Evolutionary conservation across 2,797 vertebrate species (phyloP), one percentile per base, ranked within the genome.

Genomic region (Mus minutoides): DNA sequence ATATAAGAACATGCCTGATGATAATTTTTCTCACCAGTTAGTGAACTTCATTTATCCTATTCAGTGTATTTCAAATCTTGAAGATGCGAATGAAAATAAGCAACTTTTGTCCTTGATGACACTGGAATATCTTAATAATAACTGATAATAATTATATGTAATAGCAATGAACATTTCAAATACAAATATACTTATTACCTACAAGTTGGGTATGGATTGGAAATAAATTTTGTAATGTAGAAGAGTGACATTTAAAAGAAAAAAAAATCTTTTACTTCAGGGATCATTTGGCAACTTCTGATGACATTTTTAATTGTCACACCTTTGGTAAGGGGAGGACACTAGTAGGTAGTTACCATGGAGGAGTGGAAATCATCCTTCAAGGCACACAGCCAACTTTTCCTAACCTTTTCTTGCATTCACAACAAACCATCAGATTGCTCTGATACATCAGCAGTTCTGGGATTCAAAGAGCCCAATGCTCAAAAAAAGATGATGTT

Each of bases 251-350:
- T 71, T 73, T 24, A 60, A 21, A 24, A 67, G 13, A 19, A 67
- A 67, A 49, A 49, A 16, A 12, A 16, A 13, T 85, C 19, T n/a
- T 71, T 7, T 9, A 6, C 3, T 43, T 54, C 13, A 78, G 21
- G 31, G 10, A 58, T 64, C 0, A 49, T 49, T 16, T 82, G 52
- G 7, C 3, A 83, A 62, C 4, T 34, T 71, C 6, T 58, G 54
- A 34, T 80, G 46, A 71, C 8, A 58, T 37, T 31, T 80, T 58
- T 21, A 4, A 0, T 40, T 76, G 3, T 71, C 22, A 52, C 1
- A n/a, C 58, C 16, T 76, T 26, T 31, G 10, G 9, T 46, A 4
- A 12, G 8, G 12, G 3, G 21, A 1, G 9, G 12, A 1, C 21
- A 14, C 17, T 46, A 60, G 77, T 73, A 24, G 24, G 13, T 46